phyloP scores from a whole-genome alignment of 2,888 invertebrate genomes.

The Drosophila yooni region DNA sequence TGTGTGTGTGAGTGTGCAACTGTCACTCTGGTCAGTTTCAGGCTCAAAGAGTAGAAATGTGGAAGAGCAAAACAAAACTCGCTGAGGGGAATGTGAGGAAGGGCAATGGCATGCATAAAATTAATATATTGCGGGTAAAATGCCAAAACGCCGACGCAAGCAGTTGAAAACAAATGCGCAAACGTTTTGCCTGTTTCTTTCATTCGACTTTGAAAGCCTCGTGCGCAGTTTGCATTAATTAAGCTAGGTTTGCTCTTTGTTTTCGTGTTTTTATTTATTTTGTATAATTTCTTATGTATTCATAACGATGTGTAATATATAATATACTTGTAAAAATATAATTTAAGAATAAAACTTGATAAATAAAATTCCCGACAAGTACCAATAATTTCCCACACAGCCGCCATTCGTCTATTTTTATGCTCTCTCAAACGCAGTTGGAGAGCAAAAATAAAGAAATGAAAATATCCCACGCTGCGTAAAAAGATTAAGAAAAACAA shows the following conservation, averaged over 20 bases:
- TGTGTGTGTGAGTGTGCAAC: conserved; percentile 1
- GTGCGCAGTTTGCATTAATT: conserved; percentile 55
- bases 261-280: conserved; percentile 14
- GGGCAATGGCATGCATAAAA: conserved; percentile 51
- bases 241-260: conserved; percentile 16
- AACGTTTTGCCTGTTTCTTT: conserved; percentile 18
- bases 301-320: not conserved
- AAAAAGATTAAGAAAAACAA: conserved; percentile 30
- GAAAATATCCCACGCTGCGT: conserved; percentile 52
- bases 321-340: not conserved
- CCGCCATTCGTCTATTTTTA: conserved; percentile 41
- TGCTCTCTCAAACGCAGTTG: conserved; percentile 12
- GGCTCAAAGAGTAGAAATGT: conserved; percentile 10
- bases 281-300: conserved; percentile 9
- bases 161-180: conserved; percentile 45
- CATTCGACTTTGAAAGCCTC: conserved; percentile 10
- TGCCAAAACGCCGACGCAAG: conserved; percentile 72
- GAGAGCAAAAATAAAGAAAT: conserved; percentile 12
- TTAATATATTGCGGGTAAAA: conserved; percentile 57
- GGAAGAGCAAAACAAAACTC: conserved; percentile 15
- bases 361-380: conserved; percentile 13
- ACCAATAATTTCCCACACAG: conserved; percentile 24
- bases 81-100: conserved; percentile 29
- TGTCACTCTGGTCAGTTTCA: not conserved
- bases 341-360: conserved; percentile 1